Percentiles rank a stretch among this genome's conserved stretches.
phyloP scores from a whole-genome alignment of 2,888 invertebrate genomes.

The Pachymerium ferrugineum region DNA sequence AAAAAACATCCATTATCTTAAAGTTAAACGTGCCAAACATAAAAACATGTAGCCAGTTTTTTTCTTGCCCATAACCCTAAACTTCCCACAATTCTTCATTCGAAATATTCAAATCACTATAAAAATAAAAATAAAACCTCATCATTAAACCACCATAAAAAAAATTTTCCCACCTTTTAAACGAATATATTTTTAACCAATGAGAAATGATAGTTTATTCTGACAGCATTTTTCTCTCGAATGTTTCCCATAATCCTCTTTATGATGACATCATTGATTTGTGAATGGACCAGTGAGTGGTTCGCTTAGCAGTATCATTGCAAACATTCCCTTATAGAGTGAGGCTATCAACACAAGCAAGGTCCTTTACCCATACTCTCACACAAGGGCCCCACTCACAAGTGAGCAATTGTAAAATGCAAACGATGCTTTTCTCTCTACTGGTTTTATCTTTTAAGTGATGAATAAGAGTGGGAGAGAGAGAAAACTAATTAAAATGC shows the following conservation, averaged over 20 bases:
- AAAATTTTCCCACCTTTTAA: too few species aligned
- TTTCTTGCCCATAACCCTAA: too few species aligned
- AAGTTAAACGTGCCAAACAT: too few species aligned
- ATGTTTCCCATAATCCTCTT: not conserved
- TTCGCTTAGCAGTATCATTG: slow-evolving; percentile 17
- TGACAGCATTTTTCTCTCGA: too few species aligned
- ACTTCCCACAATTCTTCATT: too few species aligned
- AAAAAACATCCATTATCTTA: too few species aligned
- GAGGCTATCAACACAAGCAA: slow-evolving; percentile 7
- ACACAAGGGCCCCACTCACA: not conserved
- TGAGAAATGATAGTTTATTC: too few species aligned
- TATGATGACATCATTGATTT: slow-evolving; percentile 10
- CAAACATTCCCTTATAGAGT: not conserved
- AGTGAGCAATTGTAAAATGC: not conserved
- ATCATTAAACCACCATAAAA: too few species aligned
- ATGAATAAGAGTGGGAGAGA: not conserved
- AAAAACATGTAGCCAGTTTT: too few species aligned
- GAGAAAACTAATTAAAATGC: not conserved
- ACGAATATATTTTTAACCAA: too few species aligned
- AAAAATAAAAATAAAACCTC: too few species aligned
- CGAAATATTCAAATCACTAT: too few species aligned
- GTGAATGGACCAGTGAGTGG: slow-evolving; percentile 15
- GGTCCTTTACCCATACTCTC: not conserved
- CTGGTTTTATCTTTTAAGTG: not conserved
- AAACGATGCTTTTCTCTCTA: not conserved